Evolutionary conservation across 2,888 invertebrate species (phyloP).

Genomic region (Tenthredo livida): DNA sequence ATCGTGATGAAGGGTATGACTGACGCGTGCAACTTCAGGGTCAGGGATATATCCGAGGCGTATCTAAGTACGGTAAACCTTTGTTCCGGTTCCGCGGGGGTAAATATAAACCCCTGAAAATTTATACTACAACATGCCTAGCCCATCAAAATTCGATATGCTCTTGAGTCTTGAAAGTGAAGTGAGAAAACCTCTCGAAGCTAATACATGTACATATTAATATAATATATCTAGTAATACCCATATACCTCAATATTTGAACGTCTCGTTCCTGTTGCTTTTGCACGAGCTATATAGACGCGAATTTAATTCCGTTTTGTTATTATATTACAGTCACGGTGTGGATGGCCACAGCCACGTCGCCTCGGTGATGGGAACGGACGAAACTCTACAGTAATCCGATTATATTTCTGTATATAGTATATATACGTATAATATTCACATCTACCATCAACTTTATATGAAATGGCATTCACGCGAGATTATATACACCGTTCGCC

Average conservation of each 20-base stretch:
- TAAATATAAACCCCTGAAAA: background rate
- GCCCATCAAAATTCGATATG: conserved; percentile 27
- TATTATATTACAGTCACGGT: background rate
- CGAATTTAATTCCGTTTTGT: background rate
- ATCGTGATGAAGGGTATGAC: background rate
- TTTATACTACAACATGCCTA: background rate
- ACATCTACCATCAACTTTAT: background rate
- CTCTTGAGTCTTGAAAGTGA: no score
- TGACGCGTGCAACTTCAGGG: background rate
- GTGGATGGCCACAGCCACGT: no score
- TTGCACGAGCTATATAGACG: background rate
- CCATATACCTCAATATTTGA: background rate
- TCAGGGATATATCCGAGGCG: conserved; percentile 25
- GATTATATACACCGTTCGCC: background rate
- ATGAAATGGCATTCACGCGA: conserved; percentile 39
- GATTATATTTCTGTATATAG: background rate
- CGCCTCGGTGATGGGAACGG: background rate
- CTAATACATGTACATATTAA: background rate
- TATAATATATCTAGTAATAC: background rate
- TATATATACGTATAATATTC: background rate
- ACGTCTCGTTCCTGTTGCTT: background rate
- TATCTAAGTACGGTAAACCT: conserved; percentile 30
- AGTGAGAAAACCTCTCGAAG: conserved; percentile 5
- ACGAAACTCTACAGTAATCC: background rate
- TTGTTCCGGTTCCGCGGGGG: background rate